phyloP scores from a whole-genome alignment of 2,797 vertebrate species.

The Danio aesculapii region DNA sequence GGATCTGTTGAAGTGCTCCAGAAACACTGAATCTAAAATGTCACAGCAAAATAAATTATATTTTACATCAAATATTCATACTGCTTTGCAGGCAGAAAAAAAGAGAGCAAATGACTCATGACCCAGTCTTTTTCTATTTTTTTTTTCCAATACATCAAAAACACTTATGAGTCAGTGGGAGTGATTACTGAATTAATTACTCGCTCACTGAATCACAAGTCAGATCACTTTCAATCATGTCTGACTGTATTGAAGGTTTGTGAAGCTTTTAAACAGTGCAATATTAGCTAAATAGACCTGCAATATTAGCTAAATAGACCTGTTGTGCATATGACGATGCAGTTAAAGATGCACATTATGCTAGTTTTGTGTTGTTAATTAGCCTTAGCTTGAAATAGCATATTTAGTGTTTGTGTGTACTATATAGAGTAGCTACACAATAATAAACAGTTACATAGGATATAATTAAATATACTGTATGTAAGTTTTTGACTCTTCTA shows the following conservation, averaged over 20 bases:
- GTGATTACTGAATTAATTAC: constrained; percentile 26
- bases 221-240: not conserved
- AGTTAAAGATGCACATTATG: too few relatives aligned
- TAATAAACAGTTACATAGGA: too few relatives aligned
- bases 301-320: too few relatives aligned
- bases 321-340: too few relatives aligned
- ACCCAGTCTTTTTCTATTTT: not conserved
- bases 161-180: not conserved
- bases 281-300: too few relatives aligned
- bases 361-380: too few relatives aligned
- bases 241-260: not conserved
- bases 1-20: not conserved
- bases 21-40: constrained; percentile 11
- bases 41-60: not conserved
- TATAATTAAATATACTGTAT: too few relatives aligned
- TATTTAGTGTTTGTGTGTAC: too few relatives aligned
- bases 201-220: constrained; percentile 9
- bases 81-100: not conserved
- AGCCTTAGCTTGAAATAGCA: too few relatives aligned
- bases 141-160: not conserved
- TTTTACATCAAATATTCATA: not conserved
- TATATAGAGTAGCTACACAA: too few relatives aligned
- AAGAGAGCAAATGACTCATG: not conserved
- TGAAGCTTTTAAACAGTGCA: not conserved
- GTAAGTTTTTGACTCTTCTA: too few relatives aligned